Evolutionary conservation across 2,797 vertebrate species (phyloP), one percentile per base, ranked within the genome.

Genomic region (Neopelma chrysocephalum): DNA sequence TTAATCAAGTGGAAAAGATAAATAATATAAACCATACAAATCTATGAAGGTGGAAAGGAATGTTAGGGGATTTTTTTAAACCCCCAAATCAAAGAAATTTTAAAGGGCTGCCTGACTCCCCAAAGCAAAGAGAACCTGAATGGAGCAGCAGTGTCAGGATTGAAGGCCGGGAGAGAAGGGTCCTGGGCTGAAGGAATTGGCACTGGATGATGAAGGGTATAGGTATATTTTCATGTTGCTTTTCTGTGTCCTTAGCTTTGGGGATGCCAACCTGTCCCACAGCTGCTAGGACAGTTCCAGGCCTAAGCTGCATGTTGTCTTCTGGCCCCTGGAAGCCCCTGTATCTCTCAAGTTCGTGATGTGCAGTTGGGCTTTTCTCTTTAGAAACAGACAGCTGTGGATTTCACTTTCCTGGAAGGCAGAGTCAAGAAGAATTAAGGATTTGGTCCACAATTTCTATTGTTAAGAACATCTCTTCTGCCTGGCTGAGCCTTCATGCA

Each of bases 1-100:
- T 69, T 95, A 87, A 87, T 92, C 75, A 90, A 90, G 69, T 15
- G 36, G 40, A 82, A 89, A 75, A 84, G 43, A 82, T 34, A 75
- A 94, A 94, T 87, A 82, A 51, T 62, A 68, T 21, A 89, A 90
- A 81, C 20, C 6, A 21, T 34, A 21, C n/a, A 85, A 65, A 90
- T 85, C 45, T 78, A n/a, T 50, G 43, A 64, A 50, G 64, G 71
- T 9, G 29, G 40, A 69, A 87, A 54, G 15, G 20, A 69, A 60
- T 31, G 14, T 23, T 61, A 45, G 76, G 27, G 11, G 3, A 27
- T 51, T 56, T 9, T 45, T 76, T 87, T 60, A 86, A 82, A 77
- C 38, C 10, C 23, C 5, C 6, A n/a, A 81, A 82, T 51, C 26
- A 69, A 79, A 89, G 42, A 70, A 76, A 36, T 47, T 9, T 34